Percentiles rank a stretch among this genome's conserved stretches.
These are phyloP conservation scores for Archocentrus centrarchus DNA, from an alignment of 2,113 vertebrate genomes.

Conservation along the genomic window DNA sequence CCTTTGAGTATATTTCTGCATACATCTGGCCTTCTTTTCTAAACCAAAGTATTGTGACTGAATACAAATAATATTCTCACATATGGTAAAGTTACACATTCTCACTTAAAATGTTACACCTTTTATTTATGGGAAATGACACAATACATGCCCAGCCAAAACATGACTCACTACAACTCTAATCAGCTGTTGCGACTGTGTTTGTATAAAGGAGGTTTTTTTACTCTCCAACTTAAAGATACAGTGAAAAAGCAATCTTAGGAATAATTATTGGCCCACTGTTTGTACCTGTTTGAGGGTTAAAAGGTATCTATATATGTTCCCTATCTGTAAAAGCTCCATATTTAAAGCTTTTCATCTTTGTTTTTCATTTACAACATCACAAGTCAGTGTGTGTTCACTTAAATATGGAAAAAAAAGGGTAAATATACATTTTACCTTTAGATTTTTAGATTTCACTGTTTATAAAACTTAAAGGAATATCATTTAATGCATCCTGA, in stretches of 20 bases:
- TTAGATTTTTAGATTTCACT: neutral
- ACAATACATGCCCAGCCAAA: neutral
- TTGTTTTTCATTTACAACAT: too few relatives aligned
- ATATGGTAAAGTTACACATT: neutral
- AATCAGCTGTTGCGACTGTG: neutral
- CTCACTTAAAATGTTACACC: neutral
- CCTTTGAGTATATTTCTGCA: neutral
- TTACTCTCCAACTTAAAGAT: neutral
- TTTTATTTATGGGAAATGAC: constrained; percentile 3
- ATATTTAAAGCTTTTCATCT: too few relatives aligned
- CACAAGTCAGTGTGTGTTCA: too few relatives aligned
- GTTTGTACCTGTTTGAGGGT: too few relatives aligned
- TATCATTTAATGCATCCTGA: neutral
- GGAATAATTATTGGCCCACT: too few relatives aligned
- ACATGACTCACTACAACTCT: constrained; percentile 6
- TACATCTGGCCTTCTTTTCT: neutral
- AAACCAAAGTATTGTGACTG: neutral
- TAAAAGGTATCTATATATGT: too few relatives aligned
- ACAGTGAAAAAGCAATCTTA: neutral
- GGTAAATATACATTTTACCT: neutral
- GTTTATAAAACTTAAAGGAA: neutral
- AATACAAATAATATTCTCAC: neutral
- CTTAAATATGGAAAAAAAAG: too few relatives aligned
- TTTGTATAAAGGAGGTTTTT: neutral
- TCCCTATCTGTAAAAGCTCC: too few relatives aligned